Conservation (phyloP, 2,888 invertebrate species). For the Calliphora vomitoria region DNA sequence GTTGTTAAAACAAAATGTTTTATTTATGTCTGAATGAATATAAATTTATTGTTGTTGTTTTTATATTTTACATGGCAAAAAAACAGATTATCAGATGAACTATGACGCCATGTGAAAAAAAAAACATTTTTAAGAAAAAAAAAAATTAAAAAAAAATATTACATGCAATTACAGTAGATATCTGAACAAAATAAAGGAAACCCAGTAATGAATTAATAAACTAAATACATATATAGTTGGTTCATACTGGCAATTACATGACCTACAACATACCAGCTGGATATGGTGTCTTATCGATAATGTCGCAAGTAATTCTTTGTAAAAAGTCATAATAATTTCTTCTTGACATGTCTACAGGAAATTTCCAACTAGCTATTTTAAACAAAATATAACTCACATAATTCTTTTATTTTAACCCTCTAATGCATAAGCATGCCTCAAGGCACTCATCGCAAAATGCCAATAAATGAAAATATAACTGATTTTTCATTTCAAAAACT, state of each 20-base stretch:
- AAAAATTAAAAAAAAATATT: background rate
- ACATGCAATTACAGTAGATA: background rate
- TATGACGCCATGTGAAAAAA: slow-evolving; percentile 45
- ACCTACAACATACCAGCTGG: too few species aligned
- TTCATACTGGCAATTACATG: background rate
- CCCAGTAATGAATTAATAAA: background rate
- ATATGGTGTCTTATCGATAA: too few species aligned
- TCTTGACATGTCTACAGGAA: too few species aligned
- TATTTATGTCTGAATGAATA: slow-evolving; percentile 4
- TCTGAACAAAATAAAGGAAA: background rate
- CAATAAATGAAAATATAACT: too few species aligned
- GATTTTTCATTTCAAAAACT: too few species aligned
- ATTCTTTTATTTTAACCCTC: too few species aligned
- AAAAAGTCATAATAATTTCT: too few species aligned
- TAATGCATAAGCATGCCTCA: too few species aligned
- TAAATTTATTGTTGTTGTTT: slow-evolving; percentile 11
- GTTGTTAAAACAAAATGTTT: slow-evolving; percentile 8
- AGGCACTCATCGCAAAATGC: too few species aligned
- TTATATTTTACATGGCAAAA: background rate
- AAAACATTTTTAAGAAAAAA: background rate
- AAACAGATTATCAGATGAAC: slow-evolving; percentile 21
- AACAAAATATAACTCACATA: too few species aligned
- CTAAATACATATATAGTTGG: background rate
- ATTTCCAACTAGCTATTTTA: too few species aligned
- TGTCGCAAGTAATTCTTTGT: too few species aligned